Conservation (phyloP, 2,113 vertebrate genomes). For the Nestor notabilis region DNA sequence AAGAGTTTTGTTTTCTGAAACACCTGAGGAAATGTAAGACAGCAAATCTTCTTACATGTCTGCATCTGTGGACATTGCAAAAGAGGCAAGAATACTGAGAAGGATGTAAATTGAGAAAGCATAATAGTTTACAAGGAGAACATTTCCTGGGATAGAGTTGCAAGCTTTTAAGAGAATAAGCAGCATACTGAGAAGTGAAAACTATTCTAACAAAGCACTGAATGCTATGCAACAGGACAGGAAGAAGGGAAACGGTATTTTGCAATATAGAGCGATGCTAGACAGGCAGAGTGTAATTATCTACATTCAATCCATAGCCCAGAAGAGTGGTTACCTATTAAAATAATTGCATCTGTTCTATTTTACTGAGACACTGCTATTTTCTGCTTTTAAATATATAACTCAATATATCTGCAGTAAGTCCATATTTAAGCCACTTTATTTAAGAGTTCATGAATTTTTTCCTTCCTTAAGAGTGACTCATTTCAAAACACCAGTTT, state of each 20-base stretch:
- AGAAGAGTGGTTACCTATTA: not conserved
- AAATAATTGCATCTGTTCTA: constrained; percentile 37
- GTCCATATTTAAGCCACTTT: not conserved
- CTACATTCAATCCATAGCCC: not conserved
- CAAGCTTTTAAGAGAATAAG: not conserved
- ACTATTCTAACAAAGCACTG: not conserved
- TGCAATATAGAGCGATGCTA: not conserved
- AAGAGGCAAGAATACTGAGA: not conserved
- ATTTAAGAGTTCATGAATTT: not conserved
- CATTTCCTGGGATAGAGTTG: not conserved
- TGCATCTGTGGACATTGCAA: not conserved
- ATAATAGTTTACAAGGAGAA: not conserved
- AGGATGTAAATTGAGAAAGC: not conserved
- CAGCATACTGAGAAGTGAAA: not conserved
- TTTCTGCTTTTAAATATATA: constrained; percentile 13
- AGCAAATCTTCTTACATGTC: not conserved
- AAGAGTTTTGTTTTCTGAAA: not conserved
- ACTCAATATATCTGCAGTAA: not conserved
- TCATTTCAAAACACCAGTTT: not conserved
- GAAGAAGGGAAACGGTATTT: not conserved
- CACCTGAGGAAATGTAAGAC: not conserved
- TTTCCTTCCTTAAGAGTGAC: not conserved
- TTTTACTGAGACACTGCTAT: constrained; percentile 11
- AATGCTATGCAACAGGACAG: not conserved
- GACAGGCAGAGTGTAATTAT: not conserved